Evolutionary conservation across 2,113 vertebrate species (phyloP).

Genomic region (Scolopax mira): DNA sequence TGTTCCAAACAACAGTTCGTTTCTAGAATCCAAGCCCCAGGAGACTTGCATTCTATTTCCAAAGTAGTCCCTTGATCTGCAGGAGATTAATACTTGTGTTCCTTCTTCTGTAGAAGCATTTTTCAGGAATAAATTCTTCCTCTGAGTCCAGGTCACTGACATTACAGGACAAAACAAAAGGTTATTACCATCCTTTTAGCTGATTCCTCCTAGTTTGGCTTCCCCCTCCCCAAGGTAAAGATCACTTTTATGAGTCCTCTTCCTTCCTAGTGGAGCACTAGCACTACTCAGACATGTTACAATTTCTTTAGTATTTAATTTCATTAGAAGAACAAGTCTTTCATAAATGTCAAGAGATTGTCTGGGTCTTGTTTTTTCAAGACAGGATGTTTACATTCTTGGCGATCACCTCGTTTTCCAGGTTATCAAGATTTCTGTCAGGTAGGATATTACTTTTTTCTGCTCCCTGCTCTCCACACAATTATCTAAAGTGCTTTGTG

Average conservation of each 20-base stretch:
- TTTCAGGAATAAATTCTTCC: background rate
- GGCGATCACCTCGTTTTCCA: background rate
- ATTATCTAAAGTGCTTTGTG: constrained; percentile 39
- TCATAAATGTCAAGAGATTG: constrained; percentile 27
- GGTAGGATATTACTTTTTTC: constrained; percentile 2
- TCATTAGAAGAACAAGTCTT: background rate
- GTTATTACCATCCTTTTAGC: background rate
- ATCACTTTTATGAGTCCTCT: background rate
- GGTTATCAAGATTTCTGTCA: constrained; percentile 27
- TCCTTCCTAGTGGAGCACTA: background rate
- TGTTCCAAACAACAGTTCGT: background rate
- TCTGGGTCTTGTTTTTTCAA: background rate
- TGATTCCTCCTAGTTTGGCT: background rate
- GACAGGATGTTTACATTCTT: background rate
- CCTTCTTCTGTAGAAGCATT: background rate
- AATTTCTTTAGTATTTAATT: background rate
- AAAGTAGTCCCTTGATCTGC: background rate
- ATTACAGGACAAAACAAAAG: background rate
- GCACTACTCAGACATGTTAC: background rate
- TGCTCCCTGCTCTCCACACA: background rate
- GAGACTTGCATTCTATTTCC: background rate
- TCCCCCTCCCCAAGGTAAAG: background rate
- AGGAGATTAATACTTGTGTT: background rate
- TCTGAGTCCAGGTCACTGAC: background rate
- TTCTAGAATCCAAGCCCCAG: background rate